phyloP scores from a whole-genome alignment of 2,113 vertebrate genomes.

The Onychorhynchus coronatus region DNA sequence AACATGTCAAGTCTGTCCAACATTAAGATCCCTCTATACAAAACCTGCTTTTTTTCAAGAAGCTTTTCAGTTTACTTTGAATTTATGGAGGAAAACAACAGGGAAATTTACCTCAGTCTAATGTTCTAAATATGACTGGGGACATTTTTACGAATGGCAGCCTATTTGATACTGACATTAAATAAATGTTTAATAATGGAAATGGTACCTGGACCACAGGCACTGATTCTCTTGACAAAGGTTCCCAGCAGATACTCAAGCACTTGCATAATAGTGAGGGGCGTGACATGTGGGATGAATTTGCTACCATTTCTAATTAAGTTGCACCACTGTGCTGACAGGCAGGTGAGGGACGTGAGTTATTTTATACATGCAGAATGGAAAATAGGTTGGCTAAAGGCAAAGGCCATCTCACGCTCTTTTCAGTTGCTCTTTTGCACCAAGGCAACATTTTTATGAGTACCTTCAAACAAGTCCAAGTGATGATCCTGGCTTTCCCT shows the following conservation, averaged over 20 bases:
- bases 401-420: neutral
- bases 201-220: neutral
- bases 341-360: neutral
- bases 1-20: neutral
- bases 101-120: neutral
- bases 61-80: neutral
- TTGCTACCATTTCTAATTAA: neutral
- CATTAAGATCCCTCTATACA: neutral
- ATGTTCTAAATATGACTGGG: neutral
- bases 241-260: neutral
- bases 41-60: neutral
- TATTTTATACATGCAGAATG: neutral
- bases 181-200: neutral
- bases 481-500: neutral
- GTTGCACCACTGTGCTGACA: neutral
- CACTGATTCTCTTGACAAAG: neutral
- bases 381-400: neutral
- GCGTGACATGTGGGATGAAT: neutral
- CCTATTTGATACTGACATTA: neutral
- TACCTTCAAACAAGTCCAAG: neutral
- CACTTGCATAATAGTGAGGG: neutral
- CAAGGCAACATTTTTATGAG: neutral
- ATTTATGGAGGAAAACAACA: neutral
- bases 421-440: neutral
- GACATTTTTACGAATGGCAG: neutral